A percentile compares a stretch with the other conserved stretches of the same genome.
phyloP scores from a whole-genome alignment of 2,888 invertebrate genomes.

The Phorcus lineatus region DNA sequence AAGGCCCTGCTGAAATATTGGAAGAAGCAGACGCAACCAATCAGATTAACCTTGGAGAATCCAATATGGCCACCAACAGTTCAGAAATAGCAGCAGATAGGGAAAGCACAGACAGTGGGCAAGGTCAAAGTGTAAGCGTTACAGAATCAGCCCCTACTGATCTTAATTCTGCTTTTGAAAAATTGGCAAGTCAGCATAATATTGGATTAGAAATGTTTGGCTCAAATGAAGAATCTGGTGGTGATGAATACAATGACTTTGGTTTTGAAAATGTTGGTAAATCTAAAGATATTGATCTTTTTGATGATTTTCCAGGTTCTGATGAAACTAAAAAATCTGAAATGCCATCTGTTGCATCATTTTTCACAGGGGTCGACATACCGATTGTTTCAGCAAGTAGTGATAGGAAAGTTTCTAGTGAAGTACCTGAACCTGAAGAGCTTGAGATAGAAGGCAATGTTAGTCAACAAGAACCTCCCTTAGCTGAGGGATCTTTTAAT shows the following conservation, averaged over 20 bases:
- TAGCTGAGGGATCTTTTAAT: not conserved
- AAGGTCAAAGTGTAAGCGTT: not conserved
- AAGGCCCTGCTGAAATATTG: too few species aligned
- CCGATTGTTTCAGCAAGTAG: not conserved
- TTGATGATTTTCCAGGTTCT: not conserved
- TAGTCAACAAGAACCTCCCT: not conserved
- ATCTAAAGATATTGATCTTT: not conserved
- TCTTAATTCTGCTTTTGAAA: conserved; percentile 3
- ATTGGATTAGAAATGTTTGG: conserved; percentile 11
- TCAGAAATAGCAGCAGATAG: not conserved
- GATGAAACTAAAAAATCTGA: not conserved
- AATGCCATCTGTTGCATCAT: not conserved
- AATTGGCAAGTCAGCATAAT: conserved; percentile 4
- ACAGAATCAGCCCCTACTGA: not conserved
- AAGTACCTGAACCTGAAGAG: not conserved
- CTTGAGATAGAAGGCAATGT: not conserved
- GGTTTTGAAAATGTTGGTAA: not conserved
- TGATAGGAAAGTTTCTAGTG: not conserved
- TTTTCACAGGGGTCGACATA: not conserved
- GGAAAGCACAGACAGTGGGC: not conserved
- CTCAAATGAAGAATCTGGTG: not conserved
- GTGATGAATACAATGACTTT: not conserved
- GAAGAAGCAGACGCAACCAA: not conserved
- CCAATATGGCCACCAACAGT: not conserved
- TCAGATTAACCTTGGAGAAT: not conserved